phyloP scores from a whole-genome alignment of 2,113 vertebrate species.

The Ophthalmotilapia sp. region DNA sequence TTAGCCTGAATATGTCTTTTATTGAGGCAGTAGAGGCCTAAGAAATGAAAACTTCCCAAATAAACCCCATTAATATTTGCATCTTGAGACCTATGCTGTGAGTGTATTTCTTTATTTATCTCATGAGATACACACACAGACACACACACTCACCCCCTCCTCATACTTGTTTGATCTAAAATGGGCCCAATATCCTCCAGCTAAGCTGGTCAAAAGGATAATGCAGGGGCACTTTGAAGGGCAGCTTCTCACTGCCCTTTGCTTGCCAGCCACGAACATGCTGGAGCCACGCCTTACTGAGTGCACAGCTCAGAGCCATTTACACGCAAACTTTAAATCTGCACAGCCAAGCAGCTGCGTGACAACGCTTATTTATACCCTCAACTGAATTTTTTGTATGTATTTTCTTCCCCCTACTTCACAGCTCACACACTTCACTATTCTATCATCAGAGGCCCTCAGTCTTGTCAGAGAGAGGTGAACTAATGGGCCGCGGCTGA shows the following conservation, averaged over 20 bases:
- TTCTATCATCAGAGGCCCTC: conserved; percentile 47
- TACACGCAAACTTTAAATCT: conserved; percentile 29
- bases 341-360: conserved; percentile 28
- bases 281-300: conserved; percentile 15
- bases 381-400: conserved; percentile 2
- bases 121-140: not conserved
- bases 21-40: not conserved
- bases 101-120: conserved; percentile 22
- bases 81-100: conserved; percentile 20
- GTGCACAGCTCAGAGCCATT: conserved; percentile 36
- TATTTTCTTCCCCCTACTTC: not conserved
- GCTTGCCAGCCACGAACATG: not conserved
- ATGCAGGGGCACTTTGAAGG: conserved; percentile 33
- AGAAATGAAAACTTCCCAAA: conserved; percentile 37
- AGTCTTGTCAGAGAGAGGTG: conserved; percentile 62
- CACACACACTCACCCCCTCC: not conserved
- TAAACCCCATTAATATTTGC: conserved; percentile 38
- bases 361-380: conserved; percentile 23
- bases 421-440: conserved; percentile 20
- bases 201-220: conserved; percentile 35
- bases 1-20: conserved; percentile 57
- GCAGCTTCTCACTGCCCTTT: conserved; percentile 14
- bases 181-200: conserved; percentile 24
- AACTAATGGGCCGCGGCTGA: conserved; percentile 56
- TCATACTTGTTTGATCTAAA: not conserved